These are phyloP conservation scores for Myotis vivesi DNA, from an alignment of 2,797 vertebrate genomes.

Conservation along the genomic window DNA sequence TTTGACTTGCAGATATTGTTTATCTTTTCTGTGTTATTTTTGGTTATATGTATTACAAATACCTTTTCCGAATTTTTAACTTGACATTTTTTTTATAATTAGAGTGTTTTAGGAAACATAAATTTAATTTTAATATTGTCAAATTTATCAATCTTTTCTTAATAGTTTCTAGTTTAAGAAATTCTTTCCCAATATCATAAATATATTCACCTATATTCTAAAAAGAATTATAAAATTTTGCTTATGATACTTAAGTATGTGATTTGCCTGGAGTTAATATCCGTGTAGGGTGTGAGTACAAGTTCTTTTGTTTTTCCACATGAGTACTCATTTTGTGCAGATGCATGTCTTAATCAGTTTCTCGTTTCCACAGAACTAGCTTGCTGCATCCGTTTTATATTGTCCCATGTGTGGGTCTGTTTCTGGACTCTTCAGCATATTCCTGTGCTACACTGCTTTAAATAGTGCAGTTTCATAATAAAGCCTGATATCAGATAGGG, in stretches of 20 bases:
- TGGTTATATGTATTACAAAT: background rate
- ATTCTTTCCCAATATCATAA: background rate
- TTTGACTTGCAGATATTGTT: background rate
- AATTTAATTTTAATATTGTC: conserved; percentile 20
- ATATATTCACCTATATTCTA: background rate
- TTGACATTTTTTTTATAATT: background rate
- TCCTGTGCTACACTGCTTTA: background rate
- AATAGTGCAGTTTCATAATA: background rate
- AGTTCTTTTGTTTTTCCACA: background rate
- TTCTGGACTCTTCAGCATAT: background rate
- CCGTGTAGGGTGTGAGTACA: background rate
- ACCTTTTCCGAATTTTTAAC: background rate
- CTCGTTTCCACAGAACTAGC: background rate
- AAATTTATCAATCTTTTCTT: background rate
- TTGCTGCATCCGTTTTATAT: background rate
- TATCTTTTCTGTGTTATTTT: conserved; percentile 19
- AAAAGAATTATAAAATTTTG: conserved; percentile 2
- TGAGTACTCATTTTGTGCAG: background rate
- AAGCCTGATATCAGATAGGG: background rate
- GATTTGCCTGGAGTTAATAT: background rate
- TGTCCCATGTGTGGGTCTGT: background rate
- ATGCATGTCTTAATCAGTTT: background rate
- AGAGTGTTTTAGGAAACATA: background rate
- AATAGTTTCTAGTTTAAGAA: conserved; percentile 33
- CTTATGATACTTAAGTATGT: background rate